Percentiles rank a stretch among this genome's conserved stretches.
Evolutionary conservation across 2,797 vertebrate genomes (phyloP).

Genomic region (Parambassis ranga): DNA sequence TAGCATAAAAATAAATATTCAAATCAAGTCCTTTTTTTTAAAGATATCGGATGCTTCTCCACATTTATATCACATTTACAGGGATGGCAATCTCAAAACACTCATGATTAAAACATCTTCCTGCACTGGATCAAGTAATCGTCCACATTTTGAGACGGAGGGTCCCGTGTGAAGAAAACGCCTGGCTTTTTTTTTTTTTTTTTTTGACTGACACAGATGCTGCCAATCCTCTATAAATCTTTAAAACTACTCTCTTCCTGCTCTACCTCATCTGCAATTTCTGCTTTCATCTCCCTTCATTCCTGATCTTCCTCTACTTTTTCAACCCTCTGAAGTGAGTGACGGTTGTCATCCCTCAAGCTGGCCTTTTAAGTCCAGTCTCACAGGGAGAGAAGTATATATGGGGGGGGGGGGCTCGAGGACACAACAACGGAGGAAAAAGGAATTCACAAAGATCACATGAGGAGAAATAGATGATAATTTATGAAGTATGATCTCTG

Average conservation of each 20-base stretch:
- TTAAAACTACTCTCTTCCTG: constrained; percentile 58
- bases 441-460: constrained; percentile 37
- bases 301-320: constrained; percentile 32
- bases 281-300: constrained; percentile 55
- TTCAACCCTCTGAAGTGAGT: constrained; percentile 60
- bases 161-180: constrained; percentile 4
- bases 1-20: constrained; percentile 6
- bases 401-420: constrained; percentile 37
- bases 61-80: constrained; percentile 1
- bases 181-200: neutral
- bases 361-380: constrained; percentile 72
- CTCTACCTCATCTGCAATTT: constrained; percentile 65
- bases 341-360: constrained; percentile 60
- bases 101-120: constrained; percentile 21
- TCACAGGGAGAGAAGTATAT: constrained; percentile 35
- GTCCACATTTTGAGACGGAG: neutral
- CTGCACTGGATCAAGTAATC: constrained; percentile 27
- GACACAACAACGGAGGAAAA: constrained; percentile 20
- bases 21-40: neutral
- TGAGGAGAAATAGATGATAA: constrained; percentile 21
- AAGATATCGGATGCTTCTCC: neutral
- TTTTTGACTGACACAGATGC: constrained; percentile 44
- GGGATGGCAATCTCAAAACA: neutral
- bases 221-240: constrained; percentile 61
- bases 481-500: constrained; percentile 49